These are phyloP conservation scores for Ara ararauna DNA, from an alignment of 2,797 vertebrate species.

Conservation along the genomic window DNA sequence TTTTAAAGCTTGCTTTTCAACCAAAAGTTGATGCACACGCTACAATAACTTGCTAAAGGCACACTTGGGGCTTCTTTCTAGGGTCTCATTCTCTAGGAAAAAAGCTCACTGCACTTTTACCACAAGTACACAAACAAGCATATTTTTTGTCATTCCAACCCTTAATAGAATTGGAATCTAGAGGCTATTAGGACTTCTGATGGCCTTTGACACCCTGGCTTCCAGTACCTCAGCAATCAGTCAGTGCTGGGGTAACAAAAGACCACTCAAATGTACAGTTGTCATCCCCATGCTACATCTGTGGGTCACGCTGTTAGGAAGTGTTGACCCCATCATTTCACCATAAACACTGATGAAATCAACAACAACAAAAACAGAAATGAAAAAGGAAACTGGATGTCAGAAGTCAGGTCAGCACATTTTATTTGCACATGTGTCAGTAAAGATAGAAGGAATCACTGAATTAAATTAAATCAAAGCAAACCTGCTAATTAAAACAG, in stretches of 20 bases:
- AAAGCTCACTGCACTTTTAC: not conserved
- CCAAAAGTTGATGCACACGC: not conserved
- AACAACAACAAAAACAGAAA: conserved; percentile 45
- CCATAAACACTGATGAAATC: conserved; percentile 2
- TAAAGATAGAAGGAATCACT: conserved; percentile 52
- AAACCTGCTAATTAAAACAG: conserved; percentile 66
- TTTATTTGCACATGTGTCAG: conserved; percentile 58
- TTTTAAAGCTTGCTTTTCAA: conserved; percentile 29
- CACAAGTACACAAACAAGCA: not conserved
- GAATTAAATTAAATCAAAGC: conserved; percentile 67
- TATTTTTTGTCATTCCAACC: not conserved
- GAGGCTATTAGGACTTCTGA: conserved; percentile 16
- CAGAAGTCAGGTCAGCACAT: conserved; percentile 46
- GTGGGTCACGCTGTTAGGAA: conserved; percentile 26
- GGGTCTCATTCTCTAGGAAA: not conserved
- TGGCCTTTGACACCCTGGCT: conserved; percentile 56
- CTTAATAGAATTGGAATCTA: not conserved
- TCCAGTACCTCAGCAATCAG: conserved; percentile 26
- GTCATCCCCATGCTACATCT: conserved; percentile 58
- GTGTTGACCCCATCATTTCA: conserved; percentile 36
- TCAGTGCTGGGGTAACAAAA: conserved; percentile 10
- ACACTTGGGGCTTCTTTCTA: not conserved
- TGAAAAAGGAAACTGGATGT: conserved; percentile 13
- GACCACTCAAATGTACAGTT: not conserved
- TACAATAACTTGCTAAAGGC: not conserved